Evolutionary conservation across 92 coral and sea anemone genomes (phyloP).

Genomic region (Parazoanthus atlanticus): DNA sequence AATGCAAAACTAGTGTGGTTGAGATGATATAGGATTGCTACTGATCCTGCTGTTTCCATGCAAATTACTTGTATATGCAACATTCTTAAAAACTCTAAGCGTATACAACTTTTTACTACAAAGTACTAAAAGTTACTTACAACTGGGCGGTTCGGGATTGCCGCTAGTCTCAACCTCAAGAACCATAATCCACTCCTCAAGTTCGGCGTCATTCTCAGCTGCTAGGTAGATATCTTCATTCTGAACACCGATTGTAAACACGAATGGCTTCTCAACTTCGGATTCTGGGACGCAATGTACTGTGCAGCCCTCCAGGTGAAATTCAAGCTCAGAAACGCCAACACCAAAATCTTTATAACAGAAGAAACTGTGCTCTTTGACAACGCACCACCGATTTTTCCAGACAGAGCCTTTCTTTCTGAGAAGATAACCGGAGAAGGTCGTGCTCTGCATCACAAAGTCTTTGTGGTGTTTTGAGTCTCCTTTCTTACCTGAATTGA

Average conservation of each 20-base stretch:
- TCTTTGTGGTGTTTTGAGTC: constrained; percentile 62
- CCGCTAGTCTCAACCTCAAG: constrained; percentile 67
- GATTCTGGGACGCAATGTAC: constrained; percentile 56
- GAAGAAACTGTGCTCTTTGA: constrained; percentile 69
- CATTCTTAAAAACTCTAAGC: too few species aligned
- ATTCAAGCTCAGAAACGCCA: constrained; percentile 74
- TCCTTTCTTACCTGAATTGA: constrained; percentile 60
- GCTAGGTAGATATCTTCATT: constrained; percentile 77
- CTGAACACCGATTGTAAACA: constrained; percentile 66
- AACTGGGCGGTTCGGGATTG: constrained; percentile 18
- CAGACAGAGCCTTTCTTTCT: constrained; percentile 88
- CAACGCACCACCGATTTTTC: constrained; percentile 96
- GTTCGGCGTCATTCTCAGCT: constrained; percentile 91
- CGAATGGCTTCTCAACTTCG: constrained; percentile 67
- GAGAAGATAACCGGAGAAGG: constrained; percentile 87
- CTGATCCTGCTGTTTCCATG: neutral
- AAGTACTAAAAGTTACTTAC: constrained; percentile 21
- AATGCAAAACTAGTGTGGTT: too few species aligned
- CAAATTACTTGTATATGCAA: too few species aligned
- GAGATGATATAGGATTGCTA: too few species aligned
- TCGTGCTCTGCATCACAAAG: constrained; percentile 50
- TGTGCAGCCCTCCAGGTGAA: constrained; percentile 66
- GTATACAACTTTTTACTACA: too few species aligned
- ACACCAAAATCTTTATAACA: constrained; percentile 87
- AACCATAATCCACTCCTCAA: constrained; percentile 89